These are phyloP conservation scores for Eretmochelys imbricata DNA, from an alignment of 2,113 vertebrate species.

Conservation along the genomic window DNA sequence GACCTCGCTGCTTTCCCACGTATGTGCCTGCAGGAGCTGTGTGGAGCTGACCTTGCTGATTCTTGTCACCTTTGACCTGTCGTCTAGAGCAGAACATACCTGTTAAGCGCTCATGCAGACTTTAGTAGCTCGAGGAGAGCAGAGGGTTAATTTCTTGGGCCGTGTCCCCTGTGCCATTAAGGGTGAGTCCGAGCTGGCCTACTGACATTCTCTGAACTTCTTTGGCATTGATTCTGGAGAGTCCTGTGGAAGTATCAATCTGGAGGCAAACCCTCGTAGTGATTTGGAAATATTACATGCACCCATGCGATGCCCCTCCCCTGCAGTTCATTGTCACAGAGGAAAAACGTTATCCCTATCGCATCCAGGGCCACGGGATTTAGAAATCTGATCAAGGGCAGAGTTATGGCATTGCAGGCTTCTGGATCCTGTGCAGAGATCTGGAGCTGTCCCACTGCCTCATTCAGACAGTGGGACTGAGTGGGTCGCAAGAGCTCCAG, in stretches of 20 bases:
- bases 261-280: not conserved
- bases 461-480: not conserved
- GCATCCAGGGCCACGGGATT: not conserved
- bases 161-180: not conserved
- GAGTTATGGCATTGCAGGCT: not conserved
- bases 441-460: not conserved
- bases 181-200: not conserved
- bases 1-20: not conserved
- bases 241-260: not conserved
- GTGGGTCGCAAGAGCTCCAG: not conserved
- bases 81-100: not conserved
- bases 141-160: not conserved
- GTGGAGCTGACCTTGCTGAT: not conserved
- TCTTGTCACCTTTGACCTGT: not conserved
- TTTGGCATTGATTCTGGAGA: not conserved
- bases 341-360: not conserved
- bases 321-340: not conserved
- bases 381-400: not conserved
- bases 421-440: not conserved
- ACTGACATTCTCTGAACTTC: not conserved
- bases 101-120: not conserved
- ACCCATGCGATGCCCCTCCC: not conserved
- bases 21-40: not conserved
- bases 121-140: not conserved
- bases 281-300: not conserved